Conservation (phyloP, 2,888 invertebrate species). For the Polymixis lichenea region DNA sequence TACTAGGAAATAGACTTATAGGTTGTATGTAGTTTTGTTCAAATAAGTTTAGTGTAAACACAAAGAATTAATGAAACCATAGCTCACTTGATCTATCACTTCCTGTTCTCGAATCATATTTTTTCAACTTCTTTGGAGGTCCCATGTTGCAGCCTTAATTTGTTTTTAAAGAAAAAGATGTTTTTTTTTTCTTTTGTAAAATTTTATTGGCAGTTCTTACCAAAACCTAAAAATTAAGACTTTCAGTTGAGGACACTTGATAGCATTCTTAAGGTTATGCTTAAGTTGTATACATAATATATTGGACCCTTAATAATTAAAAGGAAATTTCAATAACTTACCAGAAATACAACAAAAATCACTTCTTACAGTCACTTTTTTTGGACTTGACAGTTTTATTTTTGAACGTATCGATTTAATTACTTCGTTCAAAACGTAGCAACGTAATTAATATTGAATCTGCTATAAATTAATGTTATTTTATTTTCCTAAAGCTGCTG, state of each 20-base stretch:
- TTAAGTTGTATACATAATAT: neutral
- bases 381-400: neutral
- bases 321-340: constrained; percentile 16
- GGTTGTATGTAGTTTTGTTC: neutral
- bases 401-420: neutral
- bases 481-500: neutral
- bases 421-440: neutral
- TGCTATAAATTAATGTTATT: neutral
- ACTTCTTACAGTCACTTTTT: neutral
- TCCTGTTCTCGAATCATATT: constrained; percentile 86
- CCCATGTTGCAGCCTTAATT: constrained; percentile 76
- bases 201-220: neutral
- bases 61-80: neutral
- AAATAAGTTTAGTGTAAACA: neutral
- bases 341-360: constrained; percentile 21
- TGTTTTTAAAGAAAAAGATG: neutral
- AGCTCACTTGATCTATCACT: constrained; percentile 85
- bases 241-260: neutral
- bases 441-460: neutral
- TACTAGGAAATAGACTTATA: neutral
- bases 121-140: constrained; percentile 87
- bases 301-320: neutral
- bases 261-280: neutral
- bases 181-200: neutral
- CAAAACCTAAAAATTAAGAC: constrained; percentile 18